Conservation (phyloP, 1,140 invertebrate genomes). For the Anastrepha obliqua region DNA sequence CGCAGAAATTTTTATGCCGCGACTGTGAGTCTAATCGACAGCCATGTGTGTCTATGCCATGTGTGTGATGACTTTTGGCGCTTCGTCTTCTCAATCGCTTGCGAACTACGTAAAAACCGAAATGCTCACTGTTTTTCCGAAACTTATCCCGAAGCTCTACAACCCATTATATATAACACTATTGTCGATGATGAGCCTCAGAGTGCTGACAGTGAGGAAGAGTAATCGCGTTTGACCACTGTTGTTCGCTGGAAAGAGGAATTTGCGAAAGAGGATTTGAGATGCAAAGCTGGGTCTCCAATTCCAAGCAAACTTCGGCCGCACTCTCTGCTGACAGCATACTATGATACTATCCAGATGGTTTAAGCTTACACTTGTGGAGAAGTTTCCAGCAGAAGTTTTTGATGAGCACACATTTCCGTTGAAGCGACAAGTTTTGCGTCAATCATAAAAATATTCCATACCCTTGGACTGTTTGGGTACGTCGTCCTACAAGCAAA, state of each 20-base stretch:
- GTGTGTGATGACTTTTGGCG: conserved; percentile 47
- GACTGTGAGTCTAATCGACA: conserved; percentile 1
- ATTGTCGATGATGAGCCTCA: conserved; percentile 27
- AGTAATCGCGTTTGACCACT: background rate
- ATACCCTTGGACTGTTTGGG: background rate
- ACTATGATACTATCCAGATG: background rate
- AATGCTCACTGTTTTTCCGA: conserved; percentile 64
- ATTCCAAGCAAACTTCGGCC: background rate
- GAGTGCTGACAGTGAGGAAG: conserved; percentile 25
- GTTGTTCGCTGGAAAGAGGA: background rate
- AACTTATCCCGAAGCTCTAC: conserved; percentile 15
- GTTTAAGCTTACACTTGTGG: conserved; percentile 28
- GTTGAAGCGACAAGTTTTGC: background rate
- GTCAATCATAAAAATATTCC: background rate
- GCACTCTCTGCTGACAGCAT: background rate
- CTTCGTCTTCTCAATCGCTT: conserved; percentile 64
- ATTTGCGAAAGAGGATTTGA: background rate
- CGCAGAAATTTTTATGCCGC: conserved; percentile 66
- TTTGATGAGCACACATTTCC: background rate
- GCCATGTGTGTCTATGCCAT: conserved; percentile 57
- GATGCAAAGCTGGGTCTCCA: conserved; percentile 27
- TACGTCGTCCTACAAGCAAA: background rate
- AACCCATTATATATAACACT: conserved; percentile 1
- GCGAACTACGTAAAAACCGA: conserved; percentile 63
- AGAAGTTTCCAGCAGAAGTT: background rate